Evolutionary conservation across 2,113 vertebrate species (phyloP), one percentile per base, ranked within the genome.

Genomic region (Talpa occidentalis): DNA sequence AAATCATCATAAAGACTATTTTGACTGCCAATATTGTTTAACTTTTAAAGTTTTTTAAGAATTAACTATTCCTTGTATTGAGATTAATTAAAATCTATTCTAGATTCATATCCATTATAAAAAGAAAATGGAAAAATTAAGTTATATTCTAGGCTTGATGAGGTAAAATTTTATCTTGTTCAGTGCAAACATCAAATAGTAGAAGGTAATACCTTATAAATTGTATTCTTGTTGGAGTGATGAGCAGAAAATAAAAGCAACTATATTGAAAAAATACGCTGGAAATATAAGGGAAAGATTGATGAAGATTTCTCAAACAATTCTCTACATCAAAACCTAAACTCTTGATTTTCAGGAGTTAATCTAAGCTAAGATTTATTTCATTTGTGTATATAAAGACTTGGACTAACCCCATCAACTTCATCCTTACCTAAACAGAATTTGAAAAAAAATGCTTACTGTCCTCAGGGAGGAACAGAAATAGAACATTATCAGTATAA

Each of bases 381-480:
- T 95, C 42, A 78, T 54, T 90, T 88, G 42, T n/a, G 44, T 52
- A 14, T 56, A 42, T 40, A 93, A 95, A 60, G 30, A 1, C 28
- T 30, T 88, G 42, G 42, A 69, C 93, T 87, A 44, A 89, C 97
- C 81, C 60, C 97, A 87, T 96, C 54, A 96, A 85, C 28, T 93
- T 96, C n/a, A 80, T 77, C 77, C 70, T 91, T 42, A 96, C 96
- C 94, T 96, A 81, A 76, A 86, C 2, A 79, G 44, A 21, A 95
- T 90, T 79, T 40, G 15, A 26, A 85, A 92, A 92, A 93, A 85
- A 76, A 32, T 83, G 56, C 21, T 96, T 94, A 83, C 4, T 90
- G 19, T 96, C 70, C 72, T 95, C 10, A 26, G 42, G 81, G 59
- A 95, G 90, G 95, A 97, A 91, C 0, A 62, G 30, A 85, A 96